These are phyloP conservation scores for Lates japonicus DNA, from an alignment of 2,797 vertebrate species.

Conservation along the genomic window DNA sequence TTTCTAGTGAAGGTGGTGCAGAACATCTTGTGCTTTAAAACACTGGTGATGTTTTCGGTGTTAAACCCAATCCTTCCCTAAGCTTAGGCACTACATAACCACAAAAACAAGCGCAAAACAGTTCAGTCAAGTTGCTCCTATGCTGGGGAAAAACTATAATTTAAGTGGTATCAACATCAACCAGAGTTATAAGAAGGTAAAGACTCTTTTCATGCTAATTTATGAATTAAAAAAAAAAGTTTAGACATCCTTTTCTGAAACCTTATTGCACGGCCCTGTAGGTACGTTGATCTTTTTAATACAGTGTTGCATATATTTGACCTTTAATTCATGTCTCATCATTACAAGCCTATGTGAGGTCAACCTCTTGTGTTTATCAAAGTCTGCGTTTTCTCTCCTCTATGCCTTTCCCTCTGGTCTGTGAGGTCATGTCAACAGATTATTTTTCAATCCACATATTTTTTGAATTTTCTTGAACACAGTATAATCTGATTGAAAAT, in stretches of 20 bases:
- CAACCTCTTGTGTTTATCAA: neutral
- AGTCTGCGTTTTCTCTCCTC: neutral
- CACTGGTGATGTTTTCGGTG: neutral
- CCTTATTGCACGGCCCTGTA: too few species aligned
- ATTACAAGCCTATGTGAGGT: neutral
- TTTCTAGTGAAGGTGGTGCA: neutral
- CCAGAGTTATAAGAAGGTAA: too few species aligned
- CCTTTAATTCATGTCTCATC: neutral
- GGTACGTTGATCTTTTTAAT: neutral
- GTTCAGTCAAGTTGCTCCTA: neutral
- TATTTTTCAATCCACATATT: neutral
- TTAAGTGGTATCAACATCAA: neutral
- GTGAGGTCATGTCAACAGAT: neutral
- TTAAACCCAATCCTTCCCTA: too few species aligned
- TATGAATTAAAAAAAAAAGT: too few species aligned
- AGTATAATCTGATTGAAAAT: neutral
- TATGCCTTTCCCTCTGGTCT: neutral
- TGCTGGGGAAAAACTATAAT: neutral
- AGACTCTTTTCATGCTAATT: too few species aligned
- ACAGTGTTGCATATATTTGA: neutral
- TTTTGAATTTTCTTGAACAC: neutral
- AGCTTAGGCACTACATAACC: neutral
- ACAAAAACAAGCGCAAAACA: neutral
- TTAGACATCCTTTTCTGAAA: too few species aligned
- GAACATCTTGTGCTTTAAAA: too few species aligned